Percentiles rank a stretch among this genome's conserved stretches.
phyloP scores from a whole-genome alignment of 2,888 invertebrate genomes.

The Sarcophaga rosellei region DNA sequence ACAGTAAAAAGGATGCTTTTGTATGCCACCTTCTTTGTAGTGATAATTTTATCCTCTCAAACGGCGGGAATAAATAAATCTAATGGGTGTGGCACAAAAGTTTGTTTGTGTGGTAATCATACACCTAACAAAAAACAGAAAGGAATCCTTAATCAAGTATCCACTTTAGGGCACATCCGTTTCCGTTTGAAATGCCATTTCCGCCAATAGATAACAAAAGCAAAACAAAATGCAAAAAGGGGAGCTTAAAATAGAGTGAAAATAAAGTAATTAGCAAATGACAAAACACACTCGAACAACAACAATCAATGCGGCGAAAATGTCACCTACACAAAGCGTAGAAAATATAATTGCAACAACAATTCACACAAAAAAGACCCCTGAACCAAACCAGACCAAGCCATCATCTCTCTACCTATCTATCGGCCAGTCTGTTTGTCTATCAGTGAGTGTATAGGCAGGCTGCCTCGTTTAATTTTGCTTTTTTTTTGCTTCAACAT shows the following conservation, averaged over 20 bases:
- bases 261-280: slow-evolving; percentile 69
- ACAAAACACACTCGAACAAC: slow-evolving; percentile 47
- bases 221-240: too few relatives aligned
- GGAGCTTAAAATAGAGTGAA: neutral
- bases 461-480: neutral
- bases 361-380: neutral
- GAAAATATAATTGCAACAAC: slow-evolving; percentile 30
- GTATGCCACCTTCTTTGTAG: neutral
- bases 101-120: neutral
- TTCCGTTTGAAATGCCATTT: slow-evolving; percentile 69
- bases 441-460: neutral
- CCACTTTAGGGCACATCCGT: slow-evolving; percentile 63
- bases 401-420: neutral
- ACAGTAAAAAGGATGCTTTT: slow-evolving; percentile 35
- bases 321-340: slow-evolving; percentile 61
- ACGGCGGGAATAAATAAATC: neutral
- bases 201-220: slow-evolving; percentile 42
- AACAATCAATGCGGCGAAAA: slow-evolving; percentile 43
- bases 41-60: neutral
- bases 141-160: slow-evolving; percentile 43
- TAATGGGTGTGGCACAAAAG: slow-evolving; percentile 52
- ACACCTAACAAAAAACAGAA: neutral
- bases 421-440: neutral
- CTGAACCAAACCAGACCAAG: neutral
- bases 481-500: too few relatives aligned